Conservation (phyloP, 2,113 vertebrate species). For the Cichladusa arquata region DNA sequence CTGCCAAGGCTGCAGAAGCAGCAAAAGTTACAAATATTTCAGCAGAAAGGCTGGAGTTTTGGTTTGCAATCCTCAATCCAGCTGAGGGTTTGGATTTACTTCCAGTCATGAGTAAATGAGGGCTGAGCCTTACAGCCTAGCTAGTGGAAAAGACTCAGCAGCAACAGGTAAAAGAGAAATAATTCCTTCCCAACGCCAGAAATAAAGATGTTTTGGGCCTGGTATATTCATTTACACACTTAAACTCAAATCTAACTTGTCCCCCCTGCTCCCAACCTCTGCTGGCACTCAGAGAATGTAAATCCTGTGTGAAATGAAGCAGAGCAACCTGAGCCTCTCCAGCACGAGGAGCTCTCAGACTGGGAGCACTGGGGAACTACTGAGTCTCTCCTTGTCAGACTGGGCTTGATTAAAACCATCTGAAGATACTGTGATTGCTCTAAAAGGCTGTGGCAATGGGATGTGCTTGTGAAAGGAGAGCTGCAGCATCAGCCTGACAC, state of each 20-base stretch:
- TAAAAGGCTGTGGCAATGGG: neutral
- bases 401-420: neutral
- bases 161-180: too few relatives aligned
- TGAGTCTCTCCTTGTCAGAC: neutral
- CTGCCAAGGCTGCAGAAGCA: neutral
- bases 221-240: neutral
- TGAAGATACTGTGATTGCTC: neutral
- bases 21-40: neutral
- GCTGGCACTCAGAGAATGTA: neutral
- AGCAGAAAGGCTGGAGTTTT: neutral
- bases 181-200: neutral
- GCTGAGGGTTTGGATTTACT: neutral
- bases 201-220: neutral
- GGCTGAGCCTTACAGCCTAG: neutral
- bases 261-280: neutral
- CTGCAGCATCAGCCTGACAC: neutral
- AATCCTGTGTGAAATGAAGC: neutral
- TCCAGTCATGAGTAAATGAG: neutral
- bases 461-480: neutral
- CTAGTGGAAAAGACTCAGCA: neutral
- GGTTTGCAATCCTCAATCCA: neutral
- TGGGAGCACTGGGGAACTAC: neutral
- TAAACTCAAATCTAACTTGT: neutral
- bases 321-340: neutral
- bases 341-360: neutral